These are phyloP conservation scores for Myopa tessellatipennis DNA, from an alignment of 2,888 invertebrate genomes.

Conservation along the genomic window DNA sequence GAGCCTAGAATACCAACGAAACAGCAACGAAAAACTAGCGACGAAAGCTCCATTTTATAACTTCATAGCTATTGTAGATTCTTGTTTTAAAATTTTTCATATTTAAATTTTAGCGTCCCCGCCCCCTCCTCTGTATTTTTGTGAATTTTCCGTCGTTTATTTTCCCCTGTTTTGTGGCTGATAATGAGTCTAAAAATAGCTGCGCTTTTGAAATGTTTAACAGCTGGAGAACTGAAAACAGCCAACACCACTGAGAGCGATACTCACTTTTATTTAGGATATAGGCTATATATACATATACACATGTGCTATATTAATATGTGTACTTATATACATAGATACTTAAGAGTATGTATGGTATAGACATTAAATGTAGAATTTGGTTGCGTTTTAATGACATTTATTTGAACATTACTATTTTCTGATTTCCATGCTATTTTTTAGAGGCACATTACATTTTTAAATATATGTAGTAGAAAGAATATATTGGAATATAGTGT, in stretches of 20 bases:
- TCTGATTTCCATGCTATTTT: no score
- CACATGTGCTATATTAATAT: neutral
- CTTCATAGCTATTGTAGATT: no score
- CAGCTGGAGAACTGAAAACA: constrained; percentile 53
- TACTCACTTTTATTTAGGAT: no score
- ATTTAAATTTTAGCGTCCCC: no score
- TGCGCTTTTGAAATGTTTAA: constrained; percentile 51
- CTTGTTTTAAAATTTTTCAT: no score
- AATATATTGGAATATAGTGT: no score
- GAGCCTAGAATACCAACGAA: no score
- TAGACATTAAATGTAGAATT: neutral
- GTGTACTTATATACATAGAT: neutral
- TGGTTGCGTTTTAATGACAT: neutral
- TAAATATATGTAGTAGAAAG: no score
- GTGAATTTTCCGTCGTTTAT: neutral
- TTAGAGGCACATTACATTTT: no score
- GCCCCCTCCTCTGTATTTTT: constrained; percentile 8
- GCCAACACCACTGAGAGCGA: constrained; percentile 35
- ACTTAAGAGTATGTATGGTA: neutral
- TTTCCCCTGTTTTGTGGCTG: neutral
- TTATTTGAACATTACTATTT: no score
- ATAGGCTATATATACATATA: neutral
- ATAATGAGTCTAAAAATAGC: constrained; percentile 48
- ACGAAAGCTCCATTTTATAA: no score
- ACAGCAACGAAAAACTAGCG: no score